Base-by-base conservation (phyloP, 2,797 vertebrate genomes). In the Macropodus opercularis region DNA sequence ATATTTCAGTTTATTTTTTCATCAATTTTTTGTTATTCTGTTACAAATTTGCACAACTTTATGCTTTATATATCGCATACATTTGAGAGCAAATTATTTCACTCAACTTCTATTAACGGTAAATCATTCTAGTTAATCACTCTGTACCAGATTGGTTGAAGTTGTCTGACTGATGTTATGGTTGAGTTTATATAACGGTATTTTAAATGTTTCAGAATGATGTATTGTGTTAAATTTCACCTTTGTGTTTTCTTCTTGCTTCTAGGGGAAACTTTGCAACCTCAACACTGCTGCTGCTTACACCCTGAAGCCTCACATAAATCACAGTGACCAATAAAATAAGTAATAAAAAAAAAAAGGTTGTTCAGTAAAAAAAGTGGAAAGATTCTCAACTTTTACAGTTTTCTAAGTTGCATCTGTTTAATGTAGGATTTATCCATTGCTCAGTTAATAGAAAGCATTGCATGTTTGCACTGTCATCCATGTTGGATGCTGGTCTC, bases 321-420 rank as follows among this genome's bases (percentile, higher is more conserved):
- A 83, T 83, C 77, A 76, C 60, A 27, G n/a, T 54, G 63, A 75
- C 62, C 72, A 60, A 69, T 51, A 59, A 68, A 49, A 0, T 21
- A 69, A 44, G 31, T 35, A 54, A 27, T 60, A 49, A 10, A 43
- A 39, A 31, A 49, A 47, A 32, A 34, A 34, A 68, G 68, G 17
- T 32, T 36, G 18, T 55, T 23, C 35, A 8, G 9, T 35, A 32
- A 6, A 42, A 62, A 69, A 24, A 7, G 5, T 34, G 8, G 5
- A 24, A 3, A 13, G 15, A 39, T 2, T 6, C 12, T 40, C 15
- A 15, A 34, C 32, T 1, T 13, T 3, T 7, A 35, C 3, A 19
- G 19, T 13, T 13, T 61, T 14, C 10, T 24, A 29, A 52, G 4
- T 21, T 43, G 47, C 2, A 1, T 1, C 4, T 13, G 10, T 68